phyloP scores from a whole-genome alignment of 2,888 invertebrate species.

The Sphinx pinastri region DNA sequence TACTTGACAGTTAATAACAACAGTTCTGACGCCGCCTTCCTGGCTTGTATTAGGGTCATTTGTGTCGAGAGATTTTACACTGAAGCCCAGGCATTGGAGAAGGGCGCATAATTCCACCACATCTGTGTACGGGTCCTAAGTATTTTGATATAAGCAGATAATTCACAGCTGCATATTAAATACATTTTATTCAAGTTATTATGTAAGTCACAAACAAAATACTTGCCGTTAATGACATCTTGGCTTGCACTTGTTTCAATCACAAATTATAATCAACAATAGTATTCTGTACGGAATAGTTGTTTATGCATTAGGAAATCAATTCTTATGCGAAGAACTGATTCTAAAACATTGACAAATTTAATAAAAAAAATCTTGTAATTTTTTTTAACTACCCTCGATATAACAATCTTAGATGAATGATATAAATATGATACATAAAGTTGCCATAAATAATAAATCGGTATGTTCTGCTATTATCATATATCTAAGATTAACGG shows the following conservation, averaged over 20 bases:
- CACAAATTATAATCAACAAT: background rate
- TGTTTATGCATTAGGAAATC: background rate
- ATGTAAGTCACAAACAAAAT: background rate
- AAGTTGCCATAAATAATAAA: too few species aligned
- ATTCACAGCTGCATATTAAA: background rate
- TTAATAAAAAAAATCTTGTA: background rate
- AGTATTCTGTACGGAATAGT: background rate
- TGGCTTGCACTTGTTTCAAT: background rate
- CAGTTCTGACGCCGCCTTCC: constrained; percentile 58
- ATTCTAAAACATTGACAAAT: background rate
- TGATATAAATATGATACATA: too few species aligned
- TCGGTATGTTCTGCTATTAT: too few species aligned
- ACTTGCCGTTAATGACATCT: constrained; percentile 12
- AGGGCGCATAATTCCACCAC: constrained; percentile 73
- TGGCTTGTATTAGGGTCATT: constrained; percentile 62
- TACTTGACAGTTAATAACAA: constrained; percentile 74
- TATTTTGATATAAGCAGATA: constrained; percentile 10
- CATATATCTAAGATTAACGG: too few species aligned
- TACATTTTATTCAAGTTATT: background rate
- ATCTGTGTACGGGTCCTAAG: constrained; percentile 67
- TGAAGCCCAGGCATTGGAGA: constrained; percentile 73
- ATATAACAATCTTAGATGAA: background rate
- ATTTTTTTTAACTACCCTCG: constrained; percentile 14
- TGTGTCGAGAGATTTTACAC: constrained; percentile 64
- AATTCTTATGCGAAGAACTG: background rate